Evolutionary conservation across 2,888 invertebrate genomes (phyloP).

Genomic region (Norana najaformis): DNA sequence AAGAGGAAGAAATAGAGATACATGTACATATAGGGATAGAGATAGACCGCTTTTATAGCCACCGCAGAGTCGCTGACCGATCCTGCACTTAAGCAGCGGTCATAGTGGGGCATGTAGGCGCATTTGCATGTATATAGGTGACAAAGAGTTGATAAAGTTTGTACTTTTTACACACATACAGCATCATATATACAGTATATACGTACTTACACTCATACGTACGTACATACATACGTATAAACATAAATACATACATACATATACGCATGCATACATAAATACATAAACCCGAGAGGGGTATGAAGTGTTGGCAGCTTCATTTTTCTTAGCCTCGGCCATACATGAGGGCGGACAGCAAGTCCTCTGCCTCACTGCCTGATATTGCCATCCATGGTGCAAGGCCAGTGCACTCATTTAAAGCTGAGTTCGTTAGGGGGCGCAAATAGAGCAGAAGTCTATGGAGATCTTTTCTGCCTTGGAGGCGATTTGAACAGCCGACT

Average conservation of each 20-base stretch:
- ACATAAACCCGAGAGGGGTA: slow-evolving; percentile 22
- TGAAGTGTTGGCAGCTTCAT: too few relatives aligned
- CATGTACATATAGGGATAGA: background rate
- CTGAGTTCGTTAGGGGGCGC: too few relatives aligned
- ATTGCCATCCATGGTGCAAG: too few relatives aligned
- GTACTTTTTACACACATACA: background rate
- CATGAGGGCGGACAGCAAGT: too few relatives aligned
- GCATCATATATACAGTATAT: slow-evolving; percentile 1
- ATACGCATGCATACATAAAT: slow-evolving; percentile 32
- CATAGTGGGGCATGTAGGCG: background rate
- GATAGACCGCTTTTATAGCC: background rate
- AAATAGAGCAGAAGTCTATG: too few relatives aligned
- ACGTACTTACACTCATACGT: slow-evolving; percentile 32
- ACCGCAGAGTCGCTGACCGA: background rate
- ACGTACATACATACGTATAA: slow-evolving; percentile 33
- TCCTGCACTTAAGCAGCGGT: background rate
- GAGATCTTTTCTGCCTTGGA: too few relatives aligned
- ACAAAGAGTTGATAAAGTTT: too few relatives aligned
- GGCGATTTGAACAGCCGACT: too few relatives aligned
- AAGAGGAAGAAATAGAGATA: background rate
- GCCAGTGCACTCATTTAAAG: too few relatives aligned
- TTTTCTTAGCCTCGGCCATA: too few relatives aligned
- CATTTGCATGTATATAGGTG: too few relatives aligned
- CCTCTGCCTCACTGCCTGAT: too few relatives aligned
- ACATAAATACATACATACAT: slow-evolving; percentile 34